phyloP scores from a whole-genome alignment of 2,113 vertebrate genomes.

The Pterocles gutturalis region DNA sequence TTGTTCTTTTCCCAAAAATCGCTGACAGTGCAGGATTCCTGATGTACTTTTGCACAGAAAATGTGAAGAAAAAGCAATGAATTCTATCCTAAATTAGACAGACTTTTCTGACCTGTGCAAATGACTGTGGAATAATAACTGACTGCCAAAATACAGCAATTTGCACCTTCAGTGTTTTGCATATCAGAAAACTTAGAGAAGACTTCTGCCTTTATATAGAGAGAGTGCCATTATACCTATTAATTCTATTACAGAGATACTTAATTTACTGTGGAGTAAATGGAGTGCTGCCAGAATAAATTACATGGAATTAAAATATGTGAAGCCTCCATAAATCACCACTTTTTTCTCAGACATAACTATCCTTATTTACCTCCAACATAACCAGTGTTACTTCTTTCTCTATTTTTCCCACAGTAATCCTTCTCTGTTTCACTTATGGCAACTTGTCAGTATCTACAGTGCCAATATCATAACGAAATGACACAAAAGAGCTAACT shows the following conservation, averaged over 20 bases:
- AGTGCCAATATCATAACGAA: background rate
- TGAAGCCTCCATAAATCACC: background rate
- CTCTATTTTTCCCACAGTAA: background rate
- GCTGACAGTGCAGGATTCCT: background rate
- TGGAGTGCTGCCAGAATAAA: background rate
- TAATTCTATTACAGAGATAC: background rate
- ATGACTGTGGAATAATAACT: background rate
- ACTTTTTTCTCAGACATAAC: background rate
- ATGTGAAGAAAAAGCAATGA: background rate
- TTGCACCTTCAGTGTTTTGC: background rate
- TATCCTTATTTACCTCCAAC: background rate
- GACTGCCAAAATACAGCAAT: background rate
- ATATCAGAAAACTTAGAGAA: background rate
- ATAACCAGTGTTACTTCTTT: background rate
- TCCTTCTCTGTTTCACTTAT: background rate
- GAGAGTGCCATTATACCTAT: background rate
- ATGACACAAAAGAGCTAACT: background rate
- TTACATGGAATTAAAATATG: background rate
- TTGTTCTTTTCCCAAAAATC: background rate
- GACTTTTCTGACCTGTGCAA: background rate
- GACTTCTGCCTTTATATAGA: background rate
- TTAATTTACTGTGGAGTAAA: background rate
- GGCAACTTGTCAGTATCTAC: background rate
- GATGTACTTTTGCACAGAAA: background rate
- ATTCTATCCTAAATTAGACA: background rate